Percentiles rank a stretch among this genome's conserved stretches.
phyloP scores from a whole-genome alignment of 2,888 invertebrate species.

The Nebria salina region DNA sequence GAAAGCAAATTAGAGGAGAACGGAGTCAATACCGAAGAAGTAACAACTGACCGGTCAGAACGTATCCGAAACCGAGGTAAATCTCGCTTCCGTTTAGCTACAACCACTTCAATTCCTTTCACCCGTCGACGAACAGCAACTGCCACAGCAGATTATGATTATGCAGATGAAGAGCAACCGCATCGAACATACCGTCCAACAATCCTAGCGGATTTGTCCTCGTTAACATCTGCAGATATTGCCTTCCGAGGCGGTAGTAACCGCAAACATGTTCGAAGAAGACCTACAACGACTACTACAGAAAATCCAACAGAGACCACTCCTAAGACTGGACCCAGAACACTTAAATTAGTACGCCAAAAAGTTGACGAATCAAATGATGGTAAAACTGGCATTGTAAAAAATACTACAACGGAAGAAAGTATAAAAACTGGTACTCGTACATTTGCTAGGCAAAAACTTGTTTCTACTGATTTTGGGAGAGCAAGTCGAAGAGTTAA shows the following conservation, averaged over 20 bases:
- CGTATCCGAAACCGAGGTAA: constrained; percentile 44
- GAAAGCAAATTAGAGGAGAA: constrained; percentile 21
- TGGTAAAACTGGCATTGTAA: constrained; percentile 55
- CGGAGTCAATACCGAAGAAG: constrained; percentile 22
- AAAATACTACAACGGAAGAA: constrained; percentile 52
- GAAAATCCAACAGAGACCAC: constrained; percentile 29
- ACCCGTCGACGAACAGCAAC: constrained; percentile 49
- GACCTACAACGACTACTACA: constrained; percentile 17
- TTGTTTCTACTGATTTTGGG: constrained; percentile 47
- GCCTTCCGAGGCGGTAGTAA: constrained; percentile 34
- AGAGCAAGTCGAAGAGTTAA: constrained; percentile 44
- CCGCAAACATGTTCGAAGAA: constrained; percentile 42
- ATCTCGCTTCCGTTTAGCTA: constrained; percentile 44
- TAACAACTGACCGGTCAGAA: constrained; percentile 16
- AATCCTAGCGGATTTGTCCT: constrained; percentile 65
- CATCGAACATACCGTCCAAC: constrained; percentile 58
- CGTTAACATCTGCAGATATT: constrained; percentile 66
- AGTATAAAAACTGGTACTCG: constrained; percentile 49
- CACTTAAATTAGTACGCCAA: constrained; percentile 47
- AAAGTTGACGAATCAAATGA: not conserved
- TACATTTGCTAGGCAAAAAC: constrained; percentile 49
- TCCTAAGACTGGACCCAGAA: constrained; percentile 49
- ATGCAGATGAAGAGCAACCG: constrained; percentile 51
- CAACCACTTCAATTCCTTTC: constrained; percentile 42
- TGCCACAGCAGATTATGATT: constrained; percentile 51